Evolutionary conservation across 2,797 vertebrate species (phyloP).

Genomic region (Tiaroga cobitis): DNA sequence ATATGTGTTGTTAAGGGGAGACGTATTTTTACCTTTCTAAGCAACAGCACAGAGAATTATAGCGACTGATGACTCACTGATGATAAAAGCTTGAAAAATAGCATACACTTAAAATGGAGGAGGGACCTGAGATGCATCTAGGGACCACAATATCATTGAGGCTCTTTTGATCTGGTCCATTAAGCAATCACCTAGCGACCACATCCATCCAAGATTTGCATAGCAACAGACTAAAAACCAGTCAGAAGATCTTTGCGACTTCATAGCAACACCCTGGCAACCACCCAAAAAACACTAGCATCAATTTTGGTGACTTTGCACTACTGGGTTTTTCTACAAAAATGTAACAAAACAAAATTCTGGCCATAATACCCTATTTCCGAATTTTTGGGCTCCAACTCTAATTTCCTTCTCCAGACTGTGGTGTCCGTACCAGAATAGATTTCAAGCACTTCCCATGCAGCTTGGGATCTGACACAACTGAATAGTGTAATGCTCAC

Average conservation of each 20-base stretch:
- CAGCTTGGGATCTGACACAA: conserved; percentile 24
- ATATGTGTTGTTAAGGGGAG: background rate
- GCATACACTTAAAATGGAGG: conserved; percentile 14
- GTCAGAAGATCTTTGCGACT: background rate
- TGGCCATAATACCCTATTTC: background rate
- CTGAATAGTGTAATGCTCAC: conserved; percentile 17
- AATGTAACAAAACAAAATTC: background rate
- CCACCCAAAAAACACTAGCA: background rate
- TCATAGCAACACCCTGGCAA: conserved; percentile 9
- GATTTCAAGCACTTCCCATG: conserved; percentile 23
- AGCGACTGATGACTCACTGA: conserved; percentile 27
- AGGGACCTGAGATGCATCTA: conserved; percentile 3
- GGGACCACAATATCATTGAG: background rate
- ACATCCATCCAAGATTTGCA: background rate
- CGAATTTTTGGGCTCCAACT: background rate
- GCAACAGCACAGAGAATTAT: conserved; percentile 5
- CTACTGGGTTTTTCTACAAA: background rate
- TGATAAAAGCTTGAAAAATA: conserved; percentile 18
- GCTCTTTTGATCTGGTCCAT: conserved; percentile 8
- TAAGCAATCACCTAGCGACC: conserved; percentile 13
- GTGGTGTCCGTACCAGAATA: conserved; percentile 2
- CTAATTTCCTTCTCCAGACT: background rate
- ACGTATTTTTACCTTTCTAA: conserved; percentile 8
- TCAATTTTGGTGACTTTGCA: background rate
- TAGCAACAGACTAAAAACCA: background rate